These are phyloP conservation scores for Ophthalmolycus amberensis DNA, from an alignment of 2,113 vertebrate species.

Conservation along the genomic window DNA sequence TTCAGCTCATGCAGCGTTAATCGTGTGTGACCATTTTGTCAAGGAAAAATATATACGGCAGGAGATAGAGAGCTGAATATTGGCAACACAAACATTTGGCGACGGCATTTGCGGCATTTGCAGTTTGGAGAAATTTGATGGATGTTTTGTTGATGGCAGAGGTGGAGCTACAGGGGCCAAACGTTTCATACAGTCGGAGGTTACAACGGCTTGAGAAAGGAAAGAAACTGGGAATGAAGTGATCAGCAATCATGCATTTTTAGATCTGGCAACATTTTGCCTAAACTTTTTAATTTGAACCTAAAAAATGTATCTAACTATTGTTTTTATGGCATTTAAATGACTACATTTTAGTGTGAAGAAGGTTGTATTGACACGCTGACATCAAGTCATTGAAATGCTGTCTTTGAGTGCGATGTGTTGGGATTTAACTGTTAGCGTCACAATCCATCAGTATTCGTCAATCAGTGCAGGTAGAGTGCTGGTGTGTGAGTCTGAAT, in stretches of 20 bases:
- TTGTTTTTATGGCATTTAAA: neutral
- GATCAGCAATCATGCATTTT: neutral
- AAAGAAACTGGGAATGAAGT: neutral
- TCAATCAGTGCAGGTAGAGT: neutral
- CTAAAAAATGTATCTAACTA: neutral
- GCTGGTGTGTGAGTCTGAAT: neutral
- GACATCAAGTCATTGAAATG: neutral
- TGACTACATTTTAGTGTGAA: neutral
- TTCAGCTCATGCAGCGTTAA: neutral
- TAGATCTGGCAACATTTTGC: neutral
- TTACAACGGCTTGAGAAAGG: neutral
- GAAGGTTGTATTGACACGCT: neutral
- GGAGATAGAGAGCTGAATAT: slow-evolving; percentile 62
- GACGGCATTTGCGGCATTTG: neutral
- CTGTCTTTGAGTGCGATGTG: neutral
- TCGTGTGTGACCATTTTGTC: slow-evolving; percentile 45
- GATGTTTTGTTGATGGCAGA: slow-evolving; percentile 21
- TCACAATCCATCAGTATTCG: neutral
- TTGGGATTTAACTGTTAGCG: neutral
- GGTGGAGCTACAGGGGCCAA: neutral
- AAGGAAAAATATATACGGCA: slow-evolving; percentile 44
- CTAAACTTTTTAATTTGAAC: neutral
- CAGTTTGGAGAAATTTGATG: slow-evolving; percentile 48
- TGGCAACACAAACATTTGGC: slow-evolving; percentile 30
- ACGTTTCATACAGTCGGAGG: neutral